A percentile compares a stretch with the other conserved stretches of the same genome.
These are phyloP conservation scores for Tenthredo mesomela DNA, from an alignment of 2,888 invertebrate species.

Conservation along the genomic window DNA sequence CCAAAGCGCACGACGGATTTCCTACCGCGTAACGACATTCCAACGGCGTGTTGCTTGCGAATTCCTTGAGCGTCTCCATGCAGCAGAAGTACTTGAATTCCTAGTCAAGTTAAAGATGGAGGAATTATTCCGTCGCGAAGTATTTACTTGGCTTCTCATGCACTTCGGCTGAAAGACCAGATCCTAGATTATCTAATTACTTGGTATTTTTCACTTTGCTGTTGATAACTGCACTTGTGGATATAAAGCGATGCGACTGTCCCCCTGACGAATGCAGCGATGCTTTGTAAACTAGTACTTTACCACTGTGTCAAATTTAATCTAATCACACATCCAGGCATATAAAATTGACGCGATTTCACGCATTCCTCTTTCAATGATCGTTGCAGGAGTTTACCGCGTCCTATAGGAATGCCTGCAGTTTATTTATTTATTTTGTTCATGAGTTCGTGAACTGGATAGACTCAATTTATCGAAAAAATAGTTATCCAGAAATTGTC, in stretches of 20 bases:
- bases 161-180: background rate
- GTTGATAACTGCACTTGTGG: background rate
- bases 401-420: background rate
- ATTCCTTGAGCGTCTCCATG: background rate
- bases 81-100: slow-evolving; percentile 23
- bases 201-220: background rate
- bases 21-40: slow-evolving; percentile 33
- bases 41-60: slow-evolving; percentile 24
- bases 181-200: background rate
- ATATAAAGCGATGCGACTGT: background rate
- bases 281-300: background rate
- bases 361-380: slow-evolving; percentile 48
- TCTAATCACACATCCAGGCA: slow-evolving; percentile 7
- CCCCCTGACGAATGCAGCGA: background rate
- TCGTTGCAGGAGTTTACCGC: slow-evolving; percentile 13
- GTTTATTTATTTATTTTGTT: background rate
- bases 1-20: slow-evolving; percentile 31
- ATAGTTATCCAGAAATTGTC: background rate
- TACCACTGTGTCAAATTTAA: slow-evolving; percentile 14
- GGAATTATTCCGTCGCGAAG: slow-evolving; percentile 6
- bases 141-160: background rate
- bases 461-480: background rate
- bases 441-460: background rate
- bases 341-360: slow-evolving; percentile 35
- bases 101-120: slow-evolving; percentile 25